Base-by-base conservation (phyloP, 2,888 invertebrate species). In the Chymomyza fuscimana region DNA sequence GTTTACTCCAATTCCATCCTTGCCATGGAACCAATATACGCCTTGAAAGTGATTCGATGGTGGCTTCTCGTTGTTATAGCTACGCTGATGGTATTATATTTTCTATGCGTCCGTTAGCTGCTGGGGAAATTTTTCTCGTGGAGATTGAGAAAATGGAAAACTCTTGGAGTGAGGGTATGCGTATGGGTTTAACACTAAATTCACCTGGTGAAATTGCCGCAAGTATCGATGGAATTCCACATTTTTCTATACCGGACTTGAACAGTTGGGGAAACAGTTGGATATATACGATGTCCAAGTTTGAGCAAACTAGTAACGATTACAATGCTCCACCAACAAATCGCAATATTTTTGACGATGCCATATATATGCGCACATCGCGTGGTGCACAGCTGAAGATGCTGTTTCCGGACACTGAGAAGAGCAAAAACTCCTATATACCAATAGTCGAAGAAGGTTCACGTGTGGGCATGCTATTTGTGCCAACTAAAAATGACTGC, bases 91-190 rank as follows among this genome's bases (percentile, higher is more conserved):
- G 97, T 3, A 93, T 98, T 73, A 97, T 97, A 16, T 98, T 98
- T 91, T 98, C 98, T 84, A 97, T 97, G 89, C 96, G 96, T 87
- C 98, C 98, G 1, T 91, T 98, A 59, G 93, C 95, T 76, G 97
- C 97, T 0, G 97, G 97, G 10, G 98, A 99, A 93, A 96, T 98
- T 90, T 99, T 99, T 92, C 93, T 98, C 63, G 94, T 99, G 16
- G 98, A 99, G 93, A 98, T 99, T 66, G 97, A 98, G 90, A 96
- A 96, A 91, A 97, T 96, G 72, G 98, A 98, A 92, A 94, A 96
- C 36, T 98, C 98, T 63, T 97, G 97, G 97, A 96, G 96, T 86
- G 97, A 97, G 3, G 95, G 97, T 90, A 94, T 97, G 93, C 92
- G 94, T 59, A 82, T 94, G 70, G 94, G 99, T 0, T 93, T 99